Evolutionary conservation across 2,113 vertebrate genomes (phyloP), one percentile per base, ranked within the genome.

Genomic region (Lynx canadensis): DNA sequence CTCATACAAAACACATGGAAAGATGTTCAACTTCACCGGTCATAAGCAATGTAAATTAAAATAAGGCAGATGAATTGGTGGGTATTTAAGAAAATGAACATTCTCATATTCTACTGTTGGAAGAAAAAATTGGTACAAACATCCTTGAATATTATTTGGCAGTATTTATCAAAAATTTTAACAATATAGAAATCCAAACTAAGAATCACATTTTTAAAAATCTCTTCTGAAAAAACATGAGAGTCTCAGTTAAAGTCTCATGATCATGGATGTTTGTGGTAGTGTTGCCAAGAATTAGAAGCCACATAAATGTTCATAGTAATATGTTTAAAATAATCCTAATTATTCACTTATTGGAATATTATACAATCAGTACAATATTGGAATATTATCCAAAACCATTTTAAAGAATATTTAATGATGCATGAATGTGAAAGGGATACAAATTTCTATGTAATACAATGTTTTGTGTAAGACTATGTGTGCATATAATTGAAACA

Each of bases 21-120:
- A 94, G 1, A 87, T 50, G 18, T 87, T 74, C 83, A 45, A 55
- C 48, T 78, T 91, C 23, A 91, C 50, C 45, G 29, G 12, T 74
- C 81, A 76, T 87, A 63, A 91, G 68, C 29, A 89, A 82, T 81
- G 23, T 87, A 82, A 91, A 87, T 63, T 93, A 84, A 69, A 83
- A 89, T 57, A 83, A 93, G 50, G 66, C 23, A 27, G 7, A 11
- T 73, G 9, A 50, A 60, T 60, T 52, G 16, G 36, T 92, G 41
- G 73, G 2, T 69, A 81, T 74, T 90, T 90, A 48, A 69, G 50
- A 29, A 94, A 92, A 69, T 45, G 50, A 13, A 10, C 18, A 63
- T 82, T 91, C 66, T 86, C 68, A 87, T 45, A 82, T 68, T 60
- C 36, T 57, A 71, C 14, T 87, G 9, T 81, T 91, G n/a, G 57